Evolutionary conservation across 2,113 vertebrate species (phyloP).

Genomic region (Tapirus terrestris): DNA sequence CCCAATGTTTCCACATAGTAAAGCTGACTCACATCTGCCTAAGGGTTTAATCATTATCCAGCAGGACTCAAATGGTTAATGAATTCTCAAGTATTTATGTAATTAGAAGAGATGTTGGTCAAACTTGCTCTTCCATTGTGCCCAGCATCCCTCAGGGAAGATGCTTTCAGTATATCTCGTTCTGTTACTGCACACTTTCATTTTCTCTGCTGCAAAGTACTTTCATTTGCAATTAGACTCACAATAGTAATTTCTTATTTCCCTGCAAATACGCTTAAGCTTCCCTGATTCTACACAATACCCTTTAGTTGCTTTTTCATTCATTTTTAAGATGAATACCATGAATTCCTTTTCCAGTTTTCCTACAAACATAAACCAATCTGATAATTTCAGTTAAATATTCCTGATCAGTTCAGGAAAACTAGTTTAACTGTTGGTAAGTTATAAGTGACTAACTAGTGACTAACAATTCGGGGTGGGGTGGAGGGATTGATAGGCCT

Average conservation of each 20-base stretch:
- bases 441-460: neutral
- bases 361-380: neutral
- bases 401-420: neutral
- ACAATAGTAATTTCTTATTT: constrained; percentile 49
- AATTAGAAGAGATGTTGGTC: constrained; percentile 61
- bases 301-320: neutral
- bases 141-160: constrained; percentile 34
- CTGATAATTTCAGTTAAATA: neutral
- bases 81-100: constrained; percentile 69
- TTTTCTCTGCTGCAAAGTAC: neutral
- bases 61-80: constrained; percentile 78
- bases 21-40: constrained; percentile 69
- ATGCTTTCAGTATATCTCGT: neutral
- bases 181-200: constrained; percentile 23
- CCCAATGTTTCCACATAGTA: constrained; percentile 74
- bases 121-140: constrained; percentile 56
- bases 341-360: neutral
- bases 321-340: constrained; percentile 11
- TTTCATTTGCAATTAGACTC: constrained; percentile 32
- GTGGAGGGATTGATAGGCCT: neutral
- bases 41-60: constrained; percentile 70
- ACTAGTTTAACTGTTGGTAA: neutral
- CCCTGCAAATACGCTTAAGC: neutral
- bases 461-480: neutral
- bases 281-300: neutral